Percentiles rank a stretch among this genome's conserved stretches.
These are phyloP conservation scores for Rhodeus uyekii DNA, from an alignment of 2,797 vertebrate genomes.

Conservation along the genomic window DNA sequence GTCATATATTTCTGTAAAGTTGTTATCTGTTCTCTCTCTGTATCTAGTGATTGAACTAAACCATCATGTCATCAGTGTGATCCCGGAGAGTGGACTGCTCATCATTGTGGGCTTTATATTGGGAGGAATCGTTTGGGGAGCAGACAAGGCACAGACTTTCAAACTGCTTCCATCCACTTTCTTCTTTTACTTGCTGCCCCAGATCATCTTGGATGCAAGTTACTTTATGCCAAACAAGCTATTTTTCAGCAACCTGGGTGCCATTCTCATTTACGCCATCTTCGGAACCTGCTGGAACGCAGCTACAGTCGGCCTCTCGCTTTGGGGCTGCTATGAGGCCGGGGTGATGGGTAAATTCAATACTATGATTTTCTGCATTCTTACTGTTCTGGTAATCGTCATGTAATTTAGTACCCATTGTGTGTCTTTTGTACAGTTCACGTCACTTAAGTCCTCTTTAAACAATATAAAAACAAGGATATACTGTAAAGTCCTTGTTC, in stretches of 20 bases:
- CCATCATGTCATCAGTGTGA: conserved; percentile 57
- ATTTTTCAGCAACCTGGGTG: conserved; percentile 85
- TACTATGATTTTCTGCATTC: not conserved
- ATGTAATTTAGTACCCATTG: not conserved
- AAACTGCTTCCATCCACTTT: conserved; percentile 65
- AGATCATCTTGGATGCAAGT: conserved; percentile 83
- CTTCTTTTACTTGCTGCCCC: conserved; percentile 86
- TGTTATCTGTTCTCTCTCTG: not conserved
- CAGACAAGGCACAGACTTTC: conserved; percentile 8
- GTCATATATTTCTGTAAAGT: too few species aligned
- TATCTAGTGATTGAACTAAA: conserved; percentile 29
- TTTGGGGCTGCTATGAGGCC: conserved; percentile 82
- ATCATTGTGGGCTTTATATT: conserved; percentile 86
- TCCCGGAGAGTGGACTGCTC: conserved; percentile 84
- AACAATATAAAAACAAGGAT: not conserved
- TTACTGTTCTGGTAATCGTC: not conserved
- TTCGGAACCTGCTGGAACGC: conserved; percentile 82
- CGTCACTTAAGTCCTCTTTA: not conserved
- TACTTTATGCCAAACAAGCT: conserved; percentile 86
- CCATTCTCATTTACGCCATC: conserved; percentile 83
- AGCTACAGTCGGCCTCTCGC: conserved; percentile 74
- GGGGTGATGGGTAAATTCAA: conserved; percentile 54
- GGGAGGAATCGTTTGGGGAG: conserved; percentile 81
- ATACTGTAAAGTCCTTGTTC: not conserved
- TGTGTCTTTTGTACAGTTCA: not conserved